These are phyloP conservation scores for Prunella strophiata DNA, from an alignment of 2,797 vertebrate species.

Conservation along the genomic window DNA sequence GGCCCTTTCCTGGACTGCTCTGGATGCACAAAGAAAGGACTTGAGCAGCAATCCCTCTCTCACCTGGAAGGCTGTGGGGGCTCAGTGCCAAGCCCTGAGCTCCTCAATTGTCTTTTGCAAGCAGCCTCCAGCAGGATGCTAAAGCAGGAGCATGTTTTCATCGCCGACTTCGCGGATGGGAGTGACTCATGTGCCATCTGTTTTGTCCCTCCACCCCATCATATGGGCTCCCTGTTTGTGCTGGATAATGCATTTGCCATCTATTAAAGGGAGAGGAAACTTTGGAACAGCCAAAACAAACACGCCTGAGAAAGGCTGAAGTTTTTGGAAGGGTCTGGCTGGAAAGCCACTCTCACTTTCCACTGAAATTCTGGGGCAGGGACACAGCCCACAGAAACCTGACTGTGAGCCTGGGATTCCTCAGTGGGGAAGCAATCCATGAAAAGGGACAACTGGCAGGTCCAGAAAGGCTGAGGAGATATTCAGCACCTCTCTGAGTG, in stretches of 20 bases:
- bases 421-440: not conserved
- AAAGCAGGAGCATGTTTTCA: conserved; percentile 54
- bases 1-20: not conserved
- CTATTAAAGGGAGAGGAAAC: conserved; percentile 63
- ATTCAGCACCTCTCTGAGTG: not conserved
- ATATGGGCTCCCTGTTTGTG: conserved; percentile 40
- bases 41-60: not conserved
- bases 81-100: conserved; percentile 16
- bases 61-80: conserved; percentile 33
- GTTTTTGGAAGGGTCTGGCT: not conserved
- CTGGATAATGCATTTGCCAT: conserved; percentile 54
- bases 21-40: not conserved
- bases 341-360: not conserved
- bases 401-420: not conserved
- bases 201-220: conserved; percentile 51
- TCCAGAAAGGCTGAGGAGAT: not conserved
- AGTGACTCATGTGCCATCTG: conserved; percentile 67
- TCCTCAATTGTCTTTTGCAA: conserved; percentile 39
- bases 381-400: not conserved
- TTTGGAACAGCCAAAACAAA: conserved; percentile 64
- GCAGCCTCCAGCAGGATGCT: conserved; percentile 51
- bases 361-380: not conserved
- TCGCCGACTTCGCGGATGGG: conserved; percentile 35
- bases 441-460: not conserved
- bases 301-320: conserved; percentile 6